A percentile compares a stretch with the other conserved stretches of the same genome.
Conservation (phyloP, 1,140 invertebrate species). For the Diachasmimorpha longicaudata region DNA sequence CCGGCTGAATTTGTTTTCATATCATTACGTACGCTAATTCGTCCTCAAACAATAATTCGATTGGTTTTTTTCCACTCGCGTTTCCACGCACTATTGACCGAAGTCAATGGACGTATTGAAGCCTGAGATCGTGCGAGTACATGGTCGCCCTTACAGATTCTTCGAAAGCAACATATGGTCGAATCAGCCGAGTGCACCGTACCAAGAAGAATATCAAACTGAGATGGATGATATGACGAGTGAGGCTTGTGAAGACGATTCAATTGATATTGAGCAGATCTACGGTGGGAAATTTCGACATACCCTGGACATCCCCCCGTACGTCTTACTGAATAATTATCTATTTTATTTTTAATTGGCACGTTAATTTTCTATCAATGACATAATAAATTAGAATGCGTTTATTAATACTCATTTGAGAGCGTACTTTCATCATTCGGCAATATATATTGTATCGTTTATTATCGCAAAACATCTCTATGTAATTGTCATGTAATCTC, state of each 20-base stretch:
- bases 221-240: slow-evolving; percentile 30
- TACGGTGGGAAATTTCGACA: slow-evolving; percentile 38
- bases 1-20: too few relatives aligned
- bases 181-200: slow-evolving; percentile 29
- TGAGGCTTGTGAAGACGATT: slow-evolving; percentile 57
- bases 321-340: slow-evolving; percentile 8
- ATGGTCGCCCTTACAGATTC: slow-evolving; percentile 65
- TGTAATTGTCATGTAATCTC: too few relatives aligned
- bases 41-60: too few relatives aligned
- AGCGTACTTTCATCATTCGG: too few relatives aligned
- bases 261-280: slow-evolving; percentile 52
- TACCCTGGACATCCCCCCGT: slow-evolving; percentile 45
- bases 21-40: too few relatives aligned
- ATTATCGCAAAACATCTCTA: background rate
- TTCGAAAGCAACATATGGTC: slow-evolving; percentile 35
- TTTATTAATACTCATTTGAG: too few relatives aligned
- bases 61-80: too few relatives aligned
- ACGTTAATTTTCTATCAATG: too few relatives aligned
- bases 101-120: slow-evolving; percentile 43
- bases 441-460: too few relatives aligned
- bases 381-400: too few relatives aligned
- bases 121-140: slow-evolving; percentile 64
- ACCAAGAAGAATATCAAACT: slow-evolving; percentile 40
- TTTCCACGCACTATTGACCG: background rate
- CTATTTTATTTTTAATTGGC: background rate